phyloP scores from a whole-genome alignment of 1,140 invertebrate species.

The Laodelphax striatellus region DNA sequence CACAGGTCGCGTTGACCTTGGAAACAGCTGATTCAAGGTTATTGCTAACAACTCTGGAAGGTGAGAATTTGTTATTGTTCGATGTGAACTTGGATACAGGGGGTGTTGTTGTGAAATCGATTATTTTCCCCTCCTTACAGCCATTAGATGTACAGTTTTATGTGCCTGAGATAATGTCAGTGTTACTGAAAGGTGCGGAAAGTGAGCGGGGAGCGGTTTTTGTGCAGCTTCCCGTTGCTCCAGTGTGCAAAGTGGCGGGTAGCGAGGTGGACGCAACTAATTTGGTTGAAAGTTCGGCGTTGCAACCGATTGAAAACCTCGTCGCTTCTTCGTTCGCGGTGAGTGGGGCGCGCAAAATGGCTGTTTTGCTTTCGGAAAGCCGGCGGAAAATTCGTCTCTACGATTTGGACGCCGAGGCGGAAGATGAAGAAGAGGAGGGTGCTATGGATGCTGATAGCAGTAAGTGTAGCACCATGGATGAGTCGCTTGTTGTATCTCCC shows the following conservation, averaged over 20 bases:
- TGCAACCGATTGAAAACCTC: constrained; percentile 54
- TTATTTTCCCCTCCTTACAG: constrained; percentile 19
- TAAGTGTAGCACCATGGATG: too few species aligned
- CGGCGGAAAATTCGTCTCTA: constrained; percentile 69
- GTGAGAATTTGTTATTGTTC: neutral
- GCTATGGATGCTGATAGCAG: neutral
- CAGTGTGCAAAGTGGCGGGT: constrained; percentile 30
- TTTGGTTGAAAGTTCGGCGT: constrained; percentile 36
- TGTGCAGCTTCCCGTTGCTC: constrained; percentile 49
- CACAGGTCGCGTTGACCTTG: neutral
- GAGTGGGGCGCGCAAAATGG: constrained; percentile 77
- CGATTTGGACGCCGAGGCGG: constrained; percentile 86
- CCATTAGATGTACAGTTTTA: constrained; percentile 69
- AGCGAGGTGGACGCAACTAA: constrained; percentile 31
- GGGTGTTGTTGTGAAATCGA: constrained; percentile 14
- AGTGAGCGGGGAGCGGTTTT: constrained; percentile 43
- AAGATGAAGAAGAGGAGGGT: constrained; percentile 64
- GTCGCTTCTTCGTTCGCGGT: constrained; percentile 62
- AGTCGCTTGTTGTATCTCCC: too few species aligned
- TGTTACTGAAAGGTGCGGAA: constrained; percentile 49
- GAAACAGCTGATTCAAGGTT: neutral
- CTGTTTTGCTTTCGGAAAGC: constrained; percentile 70
- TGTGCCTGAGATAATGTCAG: constrained; percentile 60
- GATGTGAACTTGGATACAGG: constrained; percentile 3
- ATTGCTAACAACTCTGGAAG: neutral